Conservation (phyloP, 2,888 invertebrate species). For the Lasioglossum figueresi region DNA sequence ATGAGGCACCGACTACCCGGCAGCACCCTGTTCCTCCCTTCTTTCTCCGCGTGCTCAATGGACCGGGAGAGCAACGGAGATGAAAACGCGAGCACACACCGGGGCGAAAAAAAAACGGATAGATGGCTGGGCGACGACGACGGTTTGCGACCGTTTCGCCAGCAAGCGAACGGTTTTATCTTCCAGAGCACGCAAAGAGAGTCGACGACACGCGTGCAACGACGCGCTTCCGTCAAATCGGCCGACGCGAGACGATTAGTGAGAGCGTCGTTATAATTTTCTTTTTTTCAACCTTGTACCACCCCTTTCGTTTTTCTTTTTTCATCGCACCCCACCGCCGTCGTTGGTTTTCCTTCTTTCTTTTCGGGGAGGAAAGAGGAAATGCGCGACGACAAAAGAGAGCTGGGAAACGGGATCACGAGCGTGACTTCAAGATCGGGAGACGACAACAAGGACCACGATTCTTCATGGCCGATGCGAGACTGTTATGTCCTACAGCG, state of each 20-base stretch:
- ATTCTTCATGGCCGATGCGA: slow-evolving; percentile 62
- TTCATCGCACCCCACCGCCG: background rate
- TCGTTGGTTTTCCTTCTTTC: background rate
- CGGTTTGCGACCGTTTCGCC: background rate
- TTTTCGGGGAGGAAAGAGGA: slow-evolving; percentile 21
- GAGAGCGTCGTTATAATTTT: slow-evolving; percentile 54
- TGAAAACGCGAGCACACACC: slow-evolving; percentile 23
- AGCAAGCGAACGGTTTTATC: slow-evolving; percentile 68
- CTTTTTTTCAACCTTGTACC: slow-evolving; percentile 23
- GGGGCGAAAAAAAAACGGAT: slow-evolving; percentile 36
- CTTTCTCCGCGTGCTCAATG: slow-evolving; percentile 34
- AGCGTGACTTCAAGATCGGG: slow-evolving; percentile 47
- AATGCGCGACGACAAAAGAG: slow-evolving; percentile 41
- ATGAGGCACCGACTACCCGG: slow-evolving; percentile 74
- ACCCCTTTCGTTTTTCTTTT: background rate
- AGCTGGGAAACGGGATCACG: slow-evolving; percentile 51
- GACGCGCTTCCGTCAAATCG: slow-evolving; percentile 51
- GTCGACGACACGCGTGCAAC: slow-evolving; percentile 58
- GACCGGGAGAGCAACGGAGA: slow-evolving; percentile 29
- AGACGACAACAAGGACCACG: slow-evolving; percentile 54
- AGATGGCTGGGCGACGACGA: slow-evolving; percentile 56
- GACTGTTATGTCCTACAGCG: slow-evolving; percentile 55
- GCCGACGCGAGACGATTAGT: slow-evolving; percentile 61
- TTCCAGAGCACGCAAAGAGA: slow-evolving; percentile 55
- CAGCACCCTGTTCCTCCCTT: slow-evolving; percentile 24